Base-by-base conservation (phyloP, 1,140 invertebrate species). In the Drosophila melanica region DNA sequence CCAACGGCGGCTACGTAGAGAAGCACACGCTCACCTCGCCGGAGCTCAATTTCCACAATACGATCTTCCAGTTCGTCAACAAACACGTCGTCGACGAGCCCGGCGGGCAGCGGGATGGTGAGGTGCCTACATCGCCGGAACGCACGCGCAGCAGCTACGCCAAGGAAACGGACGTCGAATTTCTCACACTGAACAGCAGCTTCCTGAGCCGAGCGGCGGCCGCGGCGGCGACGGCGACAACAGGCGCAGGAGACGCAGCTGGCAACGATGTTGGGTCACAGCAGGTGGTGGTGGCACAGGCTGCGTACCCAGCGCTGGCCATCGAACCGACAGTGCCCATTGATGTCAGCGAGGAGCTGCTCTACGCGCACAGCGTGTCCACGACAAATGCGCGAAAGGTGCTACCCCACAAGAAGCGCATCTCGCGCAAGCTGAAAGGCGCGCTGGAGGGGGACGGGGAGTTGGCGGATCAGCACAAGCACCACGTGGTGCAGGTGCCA, bases 391-490 rank as follows among this genome's bases (percentile, higher is more conserved):
- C 90, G 11, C 64, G 85, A 0, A 91, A 91, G 14, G 81, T 90
- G 9, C 74, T 94, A 68, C 93, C 93, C 0, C 93, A 94, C 67
- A 94, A 94, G 66, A 94, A 94, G 58, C 91, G 94, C 18, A 94
- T 94, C 57, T 93, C 94, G 0, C 81, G 92, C 14, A 94, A 94
- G 65, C 78, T 94, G 0, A 94, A 94, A 92, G 86, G 80, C 0
- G 48, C 55, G 20, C 90, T 92, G 23, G 84, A 76, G 82, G 77
- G 77, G 9, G 81, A 90, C 0, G 75, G 59, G 27, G 63, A 81
- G 4, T 16, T 77, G 45, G 67, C 33, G 7, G 8, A 85, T n/a
- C 77, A 59, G 37, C 69, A 85, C 20, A 77, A 72, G 53, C 84
- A 89, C 33, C 76, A 81, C 9, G 51, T 59, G 14, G 70, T 60